Evolutionary conservation across 2,888 invertebrate genomes (phyloP).

Genomic region (Xylophagus ater): DNA sequence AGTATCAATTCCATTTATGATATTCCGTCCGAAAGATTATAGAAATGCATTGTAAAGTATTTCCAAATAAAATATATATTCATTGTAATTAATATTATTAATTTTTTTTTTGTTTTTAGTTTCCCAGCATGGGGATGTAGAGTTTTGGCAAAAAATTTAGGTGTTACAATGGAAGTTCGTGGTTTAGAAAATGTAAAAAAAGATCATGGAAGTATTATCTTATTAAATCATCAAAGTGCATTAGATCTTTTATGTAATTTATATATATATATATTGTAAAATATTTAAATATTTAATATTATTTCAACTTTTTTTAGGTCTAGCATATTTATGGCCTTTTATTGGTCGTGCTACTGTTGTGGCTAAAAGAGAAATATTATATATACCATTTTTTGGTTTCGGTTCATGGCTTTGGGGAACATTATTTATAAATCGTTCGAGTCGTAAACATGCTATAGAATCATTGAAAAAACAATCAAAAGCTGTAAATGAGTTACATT

Average conservation of each 20-base stretch:
- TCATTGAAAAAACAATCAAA: conserved; percentile 61
- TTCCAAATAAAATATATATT: conserved; percentile 64
- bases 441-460: conserved; percentile 56
- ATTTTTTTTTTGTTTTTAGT: conserved; percentile 3
- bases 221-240: conserved; percentile 83
- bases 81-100: conserved; percentile 52
- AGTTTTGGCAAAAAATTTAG: conserved; percentile 43
- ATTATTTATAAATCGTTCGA: conserved; percentile 73
- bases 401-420: conserved; percentile 83
- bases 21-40: conserved; percentile 58
- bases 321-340: conserved; percentile 72
- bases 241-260: conserved; percentile 72
- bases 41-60: conserved; percentile 75
- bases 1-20: conserved; percentile 63
- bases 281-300: too few species aligned
- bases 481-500: conserved; percentile 53
- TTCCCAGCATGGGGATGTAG: conserved; percentile 53
- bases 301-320: conserved; percentile 41
- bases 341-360: conserved; percentile 71
- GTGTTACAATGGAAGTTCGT: conserved; percentile 59
- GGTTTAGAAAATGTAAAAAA: conserved; percentile 65
- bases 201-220: conserved; percentile 63
- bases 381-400: conserved; percentile 71
- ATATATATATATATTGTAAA: neutral
- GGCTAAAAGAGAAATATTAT: conserved; percentile 72